Conservation (phyloP, 1,140 invertebrate species). For the Drosophila sproati region DNA sequence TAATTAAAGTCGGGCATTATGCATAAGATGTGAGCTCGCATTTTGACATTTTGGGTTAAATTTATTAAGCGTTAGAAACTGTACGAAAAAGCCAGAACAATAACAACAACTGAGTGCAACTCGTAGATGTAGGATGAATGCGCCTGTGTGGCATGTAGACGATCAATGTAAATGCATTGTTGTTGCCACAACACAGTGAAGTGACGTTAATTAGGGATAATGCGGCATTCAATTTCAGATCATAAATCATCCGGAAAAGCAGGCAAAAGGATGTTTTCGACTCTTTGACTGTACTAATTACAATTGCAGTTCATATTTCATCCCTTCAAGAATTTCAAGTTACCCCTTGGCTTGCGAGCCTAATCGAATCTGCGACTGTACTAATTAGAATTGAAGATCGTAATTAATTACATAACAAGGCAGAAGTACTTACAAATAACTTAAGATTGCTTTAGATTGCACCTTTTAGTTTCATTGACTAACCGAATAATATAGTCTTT, state of each 20-base stretch:
- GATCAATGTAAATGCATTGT: background rate
- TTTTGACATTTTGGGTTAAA: conserved; percentile 43
- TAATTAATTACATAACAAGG: conserved; percentile 44
- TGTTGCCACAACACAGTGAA: conserved; percentile 3
- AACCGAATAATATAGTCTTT: too few species aligned
- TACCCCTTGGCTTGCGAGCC: background rate
- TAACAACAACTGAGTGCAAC: background rate
- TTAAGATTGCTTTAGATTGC: too few species aligned
- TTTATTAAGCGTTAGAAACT: conserved; percentile 29
- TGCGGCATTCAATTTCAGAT: conserved; percentile 1
- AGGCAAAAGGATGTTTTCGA: background rate
- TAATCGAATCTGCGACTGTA: background rate
- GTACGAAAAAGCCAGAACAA: background rate
- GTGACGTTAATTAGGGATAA: conserved; percentile 11
- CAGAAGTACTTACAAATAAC: background rate
- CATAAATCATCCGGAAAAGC: conserved; percentile 10
- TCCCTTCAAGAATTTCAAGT: background rate
- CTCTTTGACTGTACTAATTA: conserved; percentile 11
- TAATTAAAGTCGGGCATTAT: conserved; percentile 41
- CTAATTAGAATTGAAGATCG: conserved; percentile 26
- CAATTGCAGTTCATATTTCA: conserved; percentile 18
- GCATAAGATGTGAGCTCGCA: background rate
- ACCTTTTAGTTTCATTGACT: too few species aligned
- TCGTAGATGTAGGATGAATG: background rate
- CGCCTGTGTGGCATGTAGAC: background rate